Percentiles rank a stretch among this genome's conserved stretches.
phyloP scores from a whole-genome alignment of 2,888 invertebrate genomes.

The Scaptomyza caliginosa region DNA sequence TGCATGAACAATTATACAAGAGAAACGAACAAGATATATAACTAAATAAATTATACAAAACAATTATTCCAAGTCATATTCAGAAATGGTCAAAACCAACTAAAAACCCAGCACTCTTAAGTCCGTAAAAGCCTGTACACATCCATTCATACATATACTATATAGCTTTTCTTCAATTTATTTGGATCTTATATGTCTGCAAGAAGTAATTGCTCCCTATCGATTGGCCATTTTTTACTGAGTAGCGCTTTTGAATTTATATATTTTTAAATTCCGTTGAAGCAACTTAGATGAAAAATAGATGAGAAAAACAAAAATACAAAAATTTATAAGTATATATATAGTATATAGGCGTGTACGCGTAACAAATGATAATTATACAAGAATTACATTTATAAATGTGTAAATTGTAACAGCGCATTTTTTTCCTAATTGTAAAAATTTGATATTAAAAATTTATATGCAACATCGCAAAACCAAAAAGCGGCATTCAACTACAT shows the following conservation, averaged over 20 bases:
- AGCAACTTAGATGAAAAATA: too few species aligned
- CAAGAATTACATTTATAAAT: constrained; percentile 38
- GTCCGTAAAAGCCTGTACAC: neutral
- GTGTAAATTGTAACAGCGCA: constrained; percentile 63
- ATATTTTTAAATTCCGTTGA: constrained; percentile 23
- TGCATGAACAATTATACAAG: constrained; percentile 14
- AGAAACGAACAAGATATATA: constrained; percentile 10
- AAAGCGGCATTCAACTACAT: constrained; percentile 41
- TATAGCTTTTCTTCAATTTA: neutral
- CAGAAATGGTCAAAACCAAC: neutral
- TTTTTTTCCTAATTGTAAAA: constrained; percentile 76
- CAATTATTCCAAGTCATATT: constrained; percentile 23
- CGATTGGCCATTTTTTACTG: constrained; percentile 39
- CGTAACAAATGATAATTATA: constrained; percentile 55
- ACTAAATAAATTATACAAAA: constrained; percentile 4
- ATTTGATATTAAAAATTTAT: constrained; percentile 77
- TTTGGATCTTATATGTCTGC: neutral
- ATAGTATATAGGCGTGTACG: constrained; percentile 34
- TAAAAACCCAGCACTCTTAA: neutral
- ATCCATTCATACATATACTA: constrained; percentile 7
- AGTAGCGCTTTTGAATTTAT: constrained; percentile 22
- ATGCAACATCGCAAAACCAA: constrained; percentile 48
- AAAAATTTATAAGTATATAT: constrained; percentile 25
- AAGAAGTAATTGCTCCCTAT: constrained; percentile 9
- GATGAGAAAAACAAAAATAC: constrained; percentile 32